Base-by-base conservation (phyloP, 2,888 invertebrate genomes). In the Acleris laterana region DNA sequence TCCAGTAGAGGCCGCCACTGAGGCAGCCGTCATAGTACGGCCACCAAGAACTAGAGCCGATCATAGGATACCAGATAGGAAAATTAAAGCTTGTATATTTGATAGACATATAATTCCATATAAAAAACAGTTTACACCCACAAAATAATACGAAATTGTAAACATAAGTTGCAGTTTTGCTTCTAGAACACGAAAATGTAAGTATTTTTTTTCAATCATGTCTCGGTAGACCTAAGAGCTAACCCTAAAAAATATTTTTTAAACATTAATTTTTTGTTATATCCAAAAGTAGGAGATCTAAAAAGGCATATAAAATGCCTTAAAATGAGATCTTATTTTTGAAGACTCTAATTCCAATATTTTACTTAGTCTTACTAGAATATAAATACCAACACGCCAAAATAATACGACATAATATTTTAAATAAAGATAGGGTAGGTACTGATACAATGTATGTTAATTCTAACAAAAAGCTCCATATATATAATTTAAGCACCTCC, bases 241-340 rank as follows among this genome's bases (percentile, higher is more conserved):
- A 78, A 81, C 80, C 80, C 73, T 82, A 77, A 84, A 75, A 77
- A 80, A 83, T 79, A 83, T 78, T 79, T 78, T 81, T 83, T 77
- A 78, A 78, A 80, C 73, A 79, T 72, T 72, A 76, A 69, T 70
- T 72, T 75, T 75, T 75, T 76, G 79, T 77, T 75, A 77, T 75
- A 83, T 82, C 86, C 87, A 86, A 90, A 87, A 82, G 77, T 77
- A 77, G 79, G 92, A 92, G 91, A 92, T 92, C 91, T 82, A 75
- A 70, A 72, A 82, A 87, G 89, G 85, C 88, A 83, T 77, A 76
- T 71, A 74, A 70, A 72, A 70, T 79, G 84, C 88, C 88, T 79
- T 76, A 80, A 78, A 83, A 88, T 91, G 92, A 92, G 92, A 91
- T 91, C 90, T 86, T 83, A 82, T 85, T 87, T 87, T 90, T 87